Evolutionary conservation across 1,140 invertebrate species (phyloP).

Genomic region (Platorchestia sp.): DNA sequence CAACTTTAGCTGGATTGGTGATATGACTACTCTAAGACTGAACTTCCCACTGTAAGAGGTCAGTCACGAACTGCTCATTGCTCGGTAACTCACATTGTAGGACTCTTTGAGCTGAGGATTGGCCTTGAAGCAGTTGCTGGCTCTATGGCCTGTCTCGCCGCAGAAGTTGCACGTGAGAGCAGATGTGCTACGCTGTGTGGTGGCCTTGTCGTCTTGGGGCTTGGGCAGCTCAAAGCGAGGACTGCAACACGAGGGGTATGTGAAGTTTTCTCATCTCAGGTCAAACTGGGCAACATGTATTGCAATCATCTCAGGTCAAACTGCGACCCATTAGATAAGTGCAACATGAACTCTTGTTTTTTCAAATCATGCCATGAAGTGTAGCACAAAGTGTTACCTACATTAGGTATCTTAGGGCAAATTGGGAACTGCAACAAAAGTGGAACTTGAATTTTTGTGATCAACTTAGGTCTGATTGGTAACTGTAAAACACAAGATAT

Average conservation of each 20-base stretch:
- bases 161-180: conserved; percentile 94
- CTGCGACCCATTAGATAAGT: too few relatives aligned
- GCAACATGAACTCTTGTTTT: neutral
- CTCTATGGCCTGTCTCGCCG: conserved; percentile 96
- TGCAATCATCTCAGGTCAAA: too few relatives aligned
- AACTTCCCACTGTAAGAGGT: neutral
- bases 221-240: conserved; percentile 95
- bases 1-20: neutral
- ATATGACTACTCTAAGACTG: neutral
- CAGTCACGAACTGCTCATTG: neutral
- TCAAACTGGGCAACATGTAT: too few relatives aligned
- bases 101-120: conserved; percentile 75
- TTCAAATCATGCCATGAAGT: too few relatives aligned
- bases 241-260: conserved; percentile 72
- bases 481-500: too few relatives aligned
- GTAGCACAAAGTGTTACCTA: too few relatives aligned
- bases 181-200: conserved; percentile 80
- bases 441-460: too few relatives aligned
- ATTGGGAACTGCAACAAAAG: neutral
- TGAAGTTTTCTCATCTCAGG: too few relatives aligned
- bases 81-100: neutral
- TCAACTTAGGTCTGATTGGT: too few relatives aligned
- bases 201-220: conserved; percentile 84
- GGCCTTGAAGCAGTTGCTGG: conserved; percentile 90
- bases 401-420: neutral